A percentile compares a stretch with the other conserved stretches of the same genome.
Conservation (phyloP, 2,888 invertebrate species). For the Hetaerina titia region DNA sequence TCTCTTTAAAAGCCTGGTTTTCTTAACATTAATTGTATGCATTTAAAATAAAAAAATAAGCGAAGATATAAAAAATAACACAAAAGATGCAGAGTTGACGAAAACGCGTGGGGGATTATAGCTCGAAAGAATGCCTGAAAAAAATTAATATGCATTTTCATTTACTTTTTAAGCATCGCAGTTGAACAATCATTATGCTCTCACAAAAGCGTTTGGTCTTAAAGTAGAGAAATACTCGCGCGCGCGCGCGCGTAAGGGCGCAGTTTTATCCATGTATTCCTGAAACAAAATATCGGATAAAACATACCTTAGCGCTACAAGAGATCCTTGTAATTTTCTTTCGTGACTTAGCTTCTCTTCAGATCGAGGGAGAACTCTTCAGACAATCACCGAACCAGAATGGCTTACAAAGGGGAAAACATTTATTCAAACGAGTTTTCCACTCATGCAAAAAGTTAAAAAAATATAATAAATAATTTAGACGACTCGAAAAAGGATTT, state of each 20-base stretch:
- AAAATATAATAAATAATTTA: background rate
- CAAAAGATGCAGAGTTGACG: background rate
- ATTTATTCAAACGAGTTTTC: conserved; percentile 1
- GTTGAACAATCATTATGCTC: background rate
- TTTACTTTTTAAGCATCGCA: background rate
- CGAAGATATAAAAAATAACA: background rate
- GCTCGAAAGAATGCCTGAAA: background rate
- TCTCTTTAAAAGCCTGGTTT: too few species aligned
- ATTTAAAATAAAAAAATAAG: too few species aligned
- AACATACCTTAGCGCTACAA: background rate
- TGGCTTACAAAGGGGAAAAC: background rate
- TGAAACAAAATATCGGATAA: conserved; percentile 9
- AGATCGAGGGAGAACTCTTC: conserved; percentile 1
- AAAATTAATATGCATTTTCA: background rate
- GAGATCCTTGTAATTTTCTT: conserved; percentile 14
- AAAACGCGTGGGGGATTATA: background rate
- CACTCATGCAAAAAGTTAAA: background rate
- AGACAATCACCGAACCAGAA: background rate
- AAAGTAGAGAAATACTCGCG: background rate
- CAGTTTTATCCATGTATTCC: background rate
- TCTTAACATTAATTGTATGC: too few species aligned
- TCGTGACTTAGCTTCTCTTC: background rate
- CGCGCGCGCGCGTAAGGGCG: background rate
- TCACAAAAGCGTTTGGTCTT: background rate
- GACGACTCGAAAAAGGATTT: background rate